Evolutionary conservation across 2,113 vertebrate species (phyloP).

Genomic region (Indicator indicator): DNA sequence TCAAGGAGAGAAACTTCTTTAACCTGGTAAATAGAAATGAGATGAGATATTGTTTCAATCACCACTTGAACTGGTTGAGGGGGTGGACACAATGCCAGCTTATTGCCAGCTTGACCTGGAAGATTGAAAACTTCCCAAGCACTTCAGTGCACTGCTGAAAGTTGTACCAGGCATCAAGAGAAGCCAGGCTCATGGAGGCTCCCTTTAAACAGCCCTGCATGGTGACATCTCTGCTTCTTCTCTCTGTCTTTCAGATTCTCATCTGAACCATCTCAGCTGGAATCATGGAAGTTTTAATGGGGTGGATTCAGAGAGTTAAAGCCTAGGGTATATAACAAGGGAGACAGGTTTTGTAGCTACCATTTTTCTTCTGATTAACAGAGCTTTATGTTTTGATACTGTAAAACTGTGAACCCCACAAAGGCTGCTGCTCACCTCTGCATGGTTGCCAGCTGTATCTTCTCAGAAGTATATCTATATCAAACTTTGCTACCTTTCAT

Average conservation of each 20-base stretch:
- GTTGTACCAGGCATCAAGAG: not conserved
- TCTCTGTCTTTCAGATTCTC: not conserved
- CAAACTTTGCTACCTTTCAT: not conserved
- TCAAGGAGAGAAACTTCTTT: constrained; percentile 6
- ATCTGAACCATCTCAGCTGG: not conserved
- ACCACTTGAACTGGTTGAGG: not conserved
- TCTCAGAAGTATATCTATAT: not conserved
- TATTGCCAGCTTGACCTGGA: constrained; percentile 28
- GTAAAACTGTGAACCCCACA: not conserved
- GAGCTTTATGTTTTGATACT: not conserved
- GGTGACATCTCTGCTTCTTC: not conserved
- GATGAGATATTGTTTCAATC: constrained; percentile 54
- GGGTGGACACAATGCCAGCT: not conserved
- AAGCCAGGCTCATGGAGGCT: not conserved
- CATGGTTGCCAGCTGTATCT: not conserved
- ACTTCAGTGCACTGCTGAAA: not conserved
- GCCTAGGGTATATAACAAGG: not conserved
- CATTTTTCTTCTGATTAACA: not conserved
- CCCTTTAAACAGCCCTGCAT: not conserved
- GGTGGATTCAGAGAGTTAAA: not conserved
- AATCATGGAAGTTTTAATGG: not conserved
- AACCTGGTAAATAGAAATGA: constrained; percentile 28
- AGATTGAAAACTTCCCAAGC: not conserved
- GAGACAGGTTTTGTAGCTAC: not conserved
- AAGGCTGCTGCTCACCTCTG: not conserved